Evolutionary conservation across 2,888 invertebrate species (phyloP), one percentile per base, ranked within the genome.

Genomic region (Cinara cedri): DNA sequence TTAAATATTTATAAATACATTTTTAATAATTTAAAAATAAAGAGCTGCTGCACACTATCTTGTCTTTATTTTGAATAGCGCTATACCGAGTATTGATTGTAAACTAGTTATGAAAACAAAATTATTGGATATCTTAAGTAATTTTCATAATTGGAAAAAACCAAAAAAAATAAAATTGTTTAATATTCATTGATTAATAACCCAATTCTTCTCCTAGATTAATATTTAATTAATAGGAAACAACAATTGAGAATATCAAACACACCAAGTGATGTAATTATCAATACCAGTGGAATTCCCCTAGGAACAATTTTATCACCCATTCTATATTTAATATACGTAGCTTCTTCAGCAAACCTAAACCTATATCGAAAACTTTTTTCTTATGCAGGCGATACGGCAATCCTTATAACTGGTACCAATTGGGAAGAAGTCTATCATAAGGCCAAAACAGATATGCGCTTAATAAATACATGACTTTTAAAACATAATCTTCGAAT

Each of bases 251-350:
- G 3, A 51, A 51, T 51, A 16, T 51, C 51, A 51, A 60, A 60
- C 10, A 60, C 60, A 13, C 13, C 24, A 10, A 60, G 13, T 21
- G 1, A 10, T 13, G 21, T 24, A 60, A 13, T 11, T 21, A 60
- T 14, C 9, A 60, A 24, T 14, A 60, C 21, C 8, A 24, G 4
- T 21, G 60, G 10, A 21, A 9, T 60, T 60, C 26, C 60, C 14
- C 60, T 10, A 24, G 11, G 26, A 3, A 60, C 11, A 60, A 9
- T 60, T 13, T 13, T 54, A 54, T 14, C 19, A 9, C 54, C 14
- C 14, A 54, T 54, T 60, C 24, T 60, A 60, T 60, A 60, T 21
- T 21, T 60, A 60, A 60, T 21, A 24, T 60, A 60, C 13, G 4
- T 60, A 60, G 3, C 60, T 60, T 0, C 60, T 24, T 21, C 1